Conservation (phyloP, 2,888 invertebrate species). For the Linyphia triangularis region DNA sequence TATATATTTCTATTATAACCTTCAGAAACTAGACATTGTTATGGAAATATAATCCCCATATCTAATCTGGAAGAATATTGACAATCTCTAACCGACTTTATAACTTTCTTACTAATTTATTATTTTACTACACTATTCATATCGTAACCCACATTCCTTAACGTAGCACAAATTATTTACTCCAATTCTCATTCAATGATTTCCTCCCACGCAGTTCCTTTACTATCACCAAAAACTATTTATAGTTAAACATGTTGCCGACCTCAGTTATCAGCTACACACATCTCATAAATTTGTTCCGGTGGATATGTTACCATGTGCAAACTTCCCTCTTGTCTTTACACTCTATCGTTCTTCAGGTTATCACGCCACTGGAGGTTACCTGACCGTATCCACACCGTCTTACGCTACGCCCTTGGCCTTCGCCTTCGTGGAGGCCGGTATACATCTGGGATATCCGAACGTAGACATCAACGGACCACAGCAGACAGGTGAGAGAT, state of each 20-base stretch:
- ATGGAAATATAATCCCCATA: too few species aligned
- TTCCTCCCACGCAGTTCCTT: too few species aligned
- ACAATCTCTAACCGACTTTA: too few species aligned
- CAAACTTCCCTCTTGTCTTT: not conserved
- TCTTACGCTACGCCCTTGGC: slow-evolving; percentile 76
- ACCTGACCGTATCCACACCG: slow-evolving; percentile 75
- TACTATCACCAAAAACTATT: too few species aligned
- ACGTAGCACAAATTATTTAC: too few species aligned
- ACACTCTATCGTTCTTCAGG: slow-evolving; percentile 49
- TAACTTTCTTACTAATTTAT: too few species aligned
- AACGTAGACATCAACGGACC: slow-evolving; percentile 77
- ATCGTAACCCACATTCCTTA: too few species aligned
- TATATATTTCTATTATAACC: too few species aligned
- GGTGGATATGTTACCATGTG: not conserved
- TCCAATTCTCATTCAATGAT: too few species aligned
- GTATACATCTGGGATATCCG: slow-evolving; percentile 75
- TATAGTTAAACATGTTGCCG: not conserved
- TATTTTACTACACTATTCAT: too few species aligned
- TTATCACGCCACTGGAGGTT: slow-evolving; percentile 77
- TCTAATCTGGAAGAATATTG: too few species aligned
- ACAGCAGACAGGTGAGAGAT: slow-evolving; percentile 75
- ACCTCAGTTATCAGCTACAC: not conserved
- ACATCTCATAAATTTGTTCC: not conserved
- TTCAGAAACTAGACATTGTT: too few species aligned
- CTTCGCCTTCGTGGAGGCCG: slow-evolving; percentile 76